These are phyloP conservation scores for Delphinapterus leucas DNA, from an alignment of 2,113 vertebrate genomes.

Conservation along the genomic window DNA sequence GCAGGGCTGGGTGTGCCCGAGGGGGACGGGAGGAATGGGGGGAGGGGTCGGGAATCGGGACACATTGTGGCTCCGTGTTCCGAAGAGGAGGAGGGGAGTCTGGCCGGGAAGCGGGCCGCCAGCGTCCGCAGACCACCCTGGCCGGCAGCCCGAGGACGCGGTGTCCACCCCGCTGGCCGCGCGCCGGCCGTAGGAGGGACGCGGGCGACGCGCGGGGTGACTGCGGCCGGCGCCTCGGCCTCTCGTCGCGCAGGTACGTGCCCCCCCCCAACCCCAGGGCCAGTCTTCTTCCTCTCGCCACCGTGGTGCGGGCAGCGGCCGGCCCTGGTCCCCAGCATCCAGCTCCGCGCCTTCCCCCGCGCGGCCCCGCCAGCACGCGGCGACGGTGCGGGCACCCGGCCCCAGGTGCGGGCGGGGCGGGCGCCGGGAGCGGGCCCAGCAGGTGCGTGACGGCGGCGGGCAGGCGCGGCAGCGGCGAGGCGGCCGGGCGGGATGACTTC, in stretches of 20 bases:
- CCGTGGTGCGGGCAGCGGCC: rapidly evolving
- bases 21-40: background rate
- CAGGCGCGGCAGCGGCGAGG: background rate
- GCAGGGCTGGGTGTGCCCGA: constrained; percentile 24
- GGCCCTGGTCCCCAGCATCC: background rate
- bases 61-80: background rate
- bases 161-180: background rate
- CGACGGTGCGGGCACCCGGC: background rate
- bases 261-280: background rate
- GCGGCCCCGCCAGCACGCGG: background rate
- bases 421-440: background rate
- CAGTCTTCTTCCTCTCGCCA: background rate
- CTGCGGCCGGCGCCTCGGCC: background rate
- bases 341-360: background rate
- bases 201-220: background rate
- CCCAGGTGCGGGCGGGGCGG: background rate
- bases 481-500: background rate
- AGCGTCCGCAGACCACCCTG: background rate
- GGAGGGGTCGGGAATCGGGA: background rate
- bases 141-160: background rate
- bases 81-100: background rate
- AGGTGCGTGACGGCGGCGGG: background rate
- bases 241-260: background rate
- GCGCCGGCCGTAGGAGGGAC: background rate
- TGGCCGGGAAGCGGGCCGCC: background rate